Evolutionary conservation across 2,888 invertebrate species (phyloP).

Genomic region (Heliconius ismenius): DNA sequence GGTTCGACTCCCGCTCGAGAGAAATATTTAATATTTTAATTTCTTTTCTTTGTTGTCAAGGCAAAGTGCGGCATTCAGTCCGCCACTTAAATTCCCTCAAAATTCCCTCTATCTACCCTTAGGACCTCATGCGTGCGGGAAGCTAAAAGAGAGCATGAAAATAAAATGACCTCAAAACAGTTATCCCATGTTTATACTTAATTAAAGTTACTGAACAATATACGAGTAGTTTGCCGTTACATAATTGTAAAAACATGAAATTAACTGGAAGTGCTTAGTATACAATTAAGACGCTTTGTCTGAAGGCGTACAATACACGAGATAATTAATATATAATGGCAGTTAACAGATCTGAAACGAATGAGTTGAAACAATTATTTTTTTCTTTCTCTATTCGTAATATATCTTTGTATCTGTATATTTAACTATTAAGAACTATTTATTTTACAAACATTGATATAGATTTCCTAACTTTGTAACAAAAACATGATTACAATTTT

Average conservation of each 20-base stretch:
- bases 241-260: not conserved
- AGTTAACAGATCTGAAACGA: not conserved
- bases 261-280: not conserved
- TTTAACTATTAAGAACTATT: not conserved
- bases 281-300: not conserved
- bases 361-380: not conserved
- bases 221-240: not conserved
- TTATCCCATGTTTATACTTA: not conserved
- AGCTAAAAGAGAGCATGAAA: too few species aligned
- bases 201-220: not conserved
- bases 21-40: too few species aligned
- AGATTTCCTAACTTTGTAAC: not conserved
- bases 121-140: too few species aligned
- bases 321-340: not conserved
- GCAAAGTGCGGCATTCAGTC: too few species aligned
- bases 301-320: slow-evolving; percentile 3
- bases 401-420: not conserved
- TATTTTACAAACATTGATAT: not conserved
- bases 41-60: too few species aligned
- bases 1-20: too few species aligned
- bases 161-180: too few species aligned
- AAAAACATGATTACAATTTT: not conserved
- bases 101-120: too few species aligned
- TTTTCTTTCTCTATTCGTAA: not conserved
- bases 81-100: too few species aligned